Conservation (phyloP, 2,888 invertebrate genomes). For the Abscondita cerata region DNA sequence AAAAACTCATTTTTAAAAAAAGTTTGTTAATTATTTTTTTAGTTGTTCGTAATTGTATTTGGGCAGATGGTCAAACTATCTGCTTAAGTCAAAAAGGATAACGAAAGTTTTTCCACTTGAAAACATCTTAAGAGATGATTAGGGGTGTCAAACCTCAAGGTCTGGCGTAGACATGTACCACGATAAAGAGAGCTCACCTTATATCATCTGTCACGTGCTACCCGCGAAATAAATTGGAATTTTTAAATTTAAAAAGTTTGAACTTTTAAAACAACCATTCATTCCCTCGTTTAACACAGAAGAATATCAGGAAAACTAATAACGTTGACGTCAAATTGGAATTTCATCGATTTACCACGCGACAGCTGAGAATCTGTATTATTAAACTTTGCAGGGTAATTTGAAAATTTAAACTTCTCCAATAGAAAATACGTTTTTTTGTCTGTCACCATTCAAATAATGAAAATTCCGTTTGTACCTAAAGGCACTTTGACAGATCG, state of each 20-base stretch:
- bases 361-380: conserved; percentile 47
- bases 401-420: conserved; percentile 34
- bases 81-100: conserved; percentile 31
- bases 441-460: conserved; percentile 34
- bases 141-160: conserved; percentile 30
- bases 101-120: conserved; percentile 36
- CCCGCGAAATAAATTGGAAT: conserved; percentile 45
- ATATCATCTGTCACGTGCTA: conserved; percentile 43
- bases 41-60: too few relatives aligned
- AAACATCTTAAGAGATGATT: conserved; percentile 31
- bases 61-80: too few relatives aligned
- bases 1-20: conserved; percentile 23
- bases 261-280: conserved; percentile 42
- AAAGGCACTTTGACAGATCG: conserved; percentile 30
- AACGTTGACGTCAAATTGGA: conserved; percentile 51
- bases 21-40: conserved; percentile 11
- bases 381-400: conserved; percentile 43
- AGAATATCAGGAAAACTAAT: conserved; percentile 44
- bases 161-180: conserved; percentile 34
- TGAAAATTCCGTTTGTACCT: conserved; percentile 36
- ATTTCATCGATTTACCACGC: conserved; percentile 51
- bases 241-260: conserved; percentile 48
- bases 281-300: conserved; percentile 42
- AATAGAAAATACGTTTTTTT: conserved; percentile 22
- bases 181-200: conserved; percentile 35